Evolutionary conservation across 2,113 vertebrate genomes (phyloP).

Genomic region (Cochlearius cochlearius): DNA sequence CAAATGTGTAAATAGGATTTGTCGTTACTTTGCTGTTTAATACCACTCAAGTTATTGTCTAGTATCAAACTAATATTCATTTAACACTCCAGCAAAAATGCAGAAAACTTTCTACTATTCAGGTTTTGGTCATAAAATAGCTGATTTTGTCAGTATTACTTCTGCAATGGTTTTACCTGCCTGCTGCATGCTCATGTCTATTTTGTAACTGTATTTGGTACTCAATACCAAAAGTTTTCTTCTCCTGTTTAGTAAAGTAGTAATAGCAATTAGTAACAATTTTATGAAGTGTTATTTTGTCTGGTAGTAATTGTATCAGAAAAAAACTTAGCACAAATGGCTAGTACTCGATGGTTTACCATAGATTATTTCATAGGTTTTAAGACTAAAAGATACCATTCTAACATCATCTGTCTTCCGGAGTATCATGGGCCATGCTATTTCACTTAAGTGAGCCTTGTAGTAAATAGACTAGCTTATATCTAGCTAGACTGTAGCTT

Average conservation of each 20-base stretch:
- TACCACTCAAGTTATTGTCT: background rate
- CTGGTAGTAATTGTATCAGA: background rate
- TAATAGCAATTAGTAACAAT: background rate
- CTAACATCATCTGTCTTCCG: background rate
- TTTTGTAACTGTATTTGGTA: background rate
- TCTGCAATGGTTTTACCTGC: background rate
- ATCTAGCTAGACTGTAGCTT: background rate
- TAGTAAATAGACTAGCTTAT: background rate
- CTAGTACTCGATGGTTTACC: background rate
- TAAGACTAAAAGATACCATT: background rate
- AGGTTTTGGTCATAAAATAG: background rate
- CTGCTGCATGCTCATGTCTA: background rate
- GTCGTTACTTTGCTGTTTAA: background rate
- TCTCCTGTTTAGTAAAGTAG: background rate
- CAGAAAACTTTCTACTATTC: background rate
- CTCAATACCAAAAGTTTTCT: background rate
- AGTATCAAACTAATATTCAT: background rate
- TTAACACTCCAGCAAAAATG: background rate
- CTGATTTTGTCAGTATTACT: background rate
- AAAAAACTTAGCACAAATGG: background rate
- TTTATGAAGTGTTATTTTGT: background rate
- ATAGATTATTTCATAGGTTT: background rate
- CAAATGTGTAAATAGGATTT: background rate
- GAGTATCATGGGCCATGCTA: background rate
- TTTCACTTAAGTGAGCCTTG: background rate